phyloP scores from a whole-genome alignment of 2,888 invertebrate genomes.

The Lepidocyrtinus sp. region DNA sequence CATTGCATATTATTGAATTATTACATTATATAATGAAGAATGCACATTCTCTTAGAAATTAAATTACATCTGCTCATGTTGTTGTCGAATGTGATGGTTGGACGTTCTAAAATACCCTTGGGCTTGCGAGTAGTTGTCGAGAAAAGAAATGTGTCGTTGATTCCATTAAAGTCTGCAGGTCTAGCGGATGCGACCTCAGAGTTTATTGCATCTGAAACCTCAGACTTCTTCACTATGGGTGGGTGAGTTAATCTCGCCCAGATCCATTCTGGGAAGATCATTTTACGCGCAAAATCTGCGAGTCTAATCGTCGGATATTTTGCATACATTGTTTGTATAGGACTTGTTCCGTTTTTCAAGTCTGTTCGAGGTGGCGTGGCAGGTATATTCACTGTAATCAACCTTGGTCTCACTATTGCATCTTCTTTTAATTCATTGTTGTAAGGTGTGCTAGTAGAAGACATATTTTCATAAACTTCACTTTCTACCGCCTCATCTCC shows the following conservation, averaged over 20 bases:
- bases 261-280: conserved; percentile 68
- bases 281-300: conserved; percentile 65
- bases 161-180: conserved; percentile 19
- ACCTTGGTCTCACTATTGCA: conserved; percentile 24
- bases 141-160: conserved; percentile 32
- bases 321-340: conserved; percentile 23
- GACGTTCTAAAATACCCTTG: conserved; percentile 55
- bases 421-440: neutral
- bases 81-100: conserved; percentile 67
- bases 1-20: no score
- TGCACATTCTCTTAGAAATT: no score
- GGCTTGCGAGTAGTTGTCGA: conserved; percentile 47
- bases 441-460: neutral
- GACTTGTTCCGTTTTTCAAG: conserved; percentile 28
- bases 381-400: conserved; percentile 42
- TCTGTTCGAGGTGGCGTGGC: conserved; percentile 31
- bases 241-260: conserved; percentile 61
- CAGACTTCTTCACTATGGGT: conserved; percentile 58
- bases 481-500: neutral
- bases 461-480: neutral
- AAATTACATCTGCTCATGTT: conserved; percentile 68
- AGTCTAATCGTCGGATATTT: conserved; percentile 64
- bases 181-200: conserved; percentile 10
- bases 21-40: no score
- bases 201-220: conserved; percentile 23